phyloP scores from a whole-genome alignment of 2,888 invertebrate species.

The Epirrhoe alternata region DNA sequence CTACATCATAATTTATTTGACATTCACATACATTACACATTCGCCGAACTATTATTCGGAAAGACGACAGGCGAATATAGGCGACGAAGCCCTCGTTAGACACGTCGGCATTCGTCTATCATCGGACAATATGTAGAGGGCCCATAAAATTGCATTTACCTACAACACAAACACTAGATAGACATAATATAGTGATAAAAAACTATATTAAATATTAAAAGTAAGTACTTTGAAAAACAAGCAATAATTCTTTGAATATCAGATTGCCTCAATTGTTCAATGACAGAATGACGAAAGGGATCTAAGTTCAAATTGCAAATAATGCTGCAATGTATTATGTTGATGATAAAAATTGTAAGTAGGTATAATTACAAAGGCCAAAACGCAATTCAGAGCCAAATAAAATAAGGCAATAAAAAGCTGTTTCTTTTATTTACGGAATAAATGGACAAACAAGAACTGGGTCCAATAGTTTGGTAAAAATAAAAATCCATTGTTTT shows the following conservation, averaged over 20 bases:
- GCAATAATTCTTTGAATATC: slow-evolving; percentile 10
- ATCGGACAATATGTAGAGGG: no score
- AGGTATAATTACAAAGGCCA: slow-evolving; percentile 16
- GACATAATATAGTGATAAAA: no score
- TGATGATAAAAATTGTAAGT: background rate
- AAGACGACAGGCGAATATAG: no score
- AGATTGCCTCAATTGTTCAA: slow-evolving; percentile 35
- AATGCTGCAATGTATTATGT: slow-evolving; percentile 25
- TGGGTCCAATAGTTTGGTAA: background rate
- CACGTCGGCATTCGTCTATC: no score
- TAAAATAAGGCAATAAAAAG: background rate
- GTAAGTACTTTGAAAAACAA: background rate
- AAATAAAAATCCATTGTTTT: background rate
- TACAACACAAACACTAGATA: background rate
- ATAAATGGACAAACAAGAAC: background rate
- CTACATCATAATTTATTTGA: background rate
- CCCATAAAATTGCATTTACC: background rate
- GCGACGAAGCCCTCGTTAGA: no score
- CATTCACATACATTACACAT: no score
- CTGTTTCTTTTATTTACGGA: background rate
- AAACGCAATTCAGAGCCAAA: slow-evolving; percentile 12
- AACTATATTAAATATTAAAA: no score
- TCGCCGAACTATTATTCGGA: no score
- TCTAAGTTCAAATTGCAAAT: slow-evolving; percentile 32
- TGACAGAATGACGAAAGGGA: slow-evolving; percentile 37